These are phyloP conservation scores for Cydia fagiglandana DNA, from an alignment of 1,140 invertebrate genomes.

Conservation along the genomic window DNA sequence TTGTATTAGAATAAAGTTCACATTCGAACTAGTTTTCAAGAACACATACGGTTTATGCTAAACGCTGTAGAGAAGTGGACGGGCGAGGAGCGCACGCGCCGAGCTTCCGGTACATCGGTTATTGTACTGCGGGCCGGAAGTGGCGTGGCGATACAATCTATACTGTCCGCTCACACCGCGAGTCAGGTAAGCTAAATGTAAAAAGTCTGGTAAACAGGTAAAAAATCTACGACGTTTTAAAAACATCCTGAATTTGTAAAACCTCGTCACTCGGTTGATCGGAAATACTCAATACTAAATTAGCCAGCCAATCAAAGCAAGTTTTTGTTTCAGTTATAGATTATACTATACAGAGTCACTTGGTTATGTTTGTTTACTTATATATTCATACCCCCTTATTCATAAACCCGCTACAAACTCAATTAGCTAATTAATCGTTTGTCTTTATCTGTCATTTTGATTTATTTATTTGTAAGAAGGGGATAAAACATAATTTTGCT, in stretches of 20 bases:
- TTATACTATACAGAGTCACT: background rate
- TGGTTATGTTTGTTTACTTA: background rate
- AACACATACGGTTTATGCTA: background rate
- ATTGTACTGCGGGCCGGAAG: slow-evolving; percentile 56
- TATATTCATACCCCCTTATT: no score
- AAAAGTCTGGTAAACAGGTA: slow-evolving; percentile 29
- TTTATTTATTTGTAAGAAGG: no score
- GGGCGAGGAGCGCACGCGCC: slow-evolving; percentile 61
- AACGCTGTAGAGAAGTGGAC: slow-evolving; percentile 34
- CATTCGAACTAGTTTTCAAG: background rate
- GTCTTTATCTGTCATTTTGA: no score
- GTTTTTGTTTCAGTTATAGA: background rate
- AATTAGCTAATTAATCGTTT: no score
- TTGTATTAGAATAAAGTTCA: background rate
- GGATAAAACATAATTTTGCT: no score
- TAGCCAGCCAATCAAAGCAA: background rate
- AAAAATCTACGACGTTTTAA: background rate
- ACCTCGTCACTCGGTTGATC: background rate
- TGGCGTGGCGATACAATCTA: slow-evolving; percentile 55
- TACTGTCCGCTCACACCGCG: slow-evolving; percentile 35
- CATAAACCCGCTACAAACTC: no score
- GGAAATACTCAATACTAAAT: background rate
- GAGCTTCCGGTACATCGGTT: slow-evolving; percentile 52
- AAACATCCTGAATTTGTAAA: background rate
- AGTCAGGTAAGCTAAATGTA: slow-evolving; percentile 33